A percentile compares a stretch with the other conserved stretches of the same genome.
Conservation (phyloP, 2,113 vertebrate species). For the Equus quagga region DNA sequence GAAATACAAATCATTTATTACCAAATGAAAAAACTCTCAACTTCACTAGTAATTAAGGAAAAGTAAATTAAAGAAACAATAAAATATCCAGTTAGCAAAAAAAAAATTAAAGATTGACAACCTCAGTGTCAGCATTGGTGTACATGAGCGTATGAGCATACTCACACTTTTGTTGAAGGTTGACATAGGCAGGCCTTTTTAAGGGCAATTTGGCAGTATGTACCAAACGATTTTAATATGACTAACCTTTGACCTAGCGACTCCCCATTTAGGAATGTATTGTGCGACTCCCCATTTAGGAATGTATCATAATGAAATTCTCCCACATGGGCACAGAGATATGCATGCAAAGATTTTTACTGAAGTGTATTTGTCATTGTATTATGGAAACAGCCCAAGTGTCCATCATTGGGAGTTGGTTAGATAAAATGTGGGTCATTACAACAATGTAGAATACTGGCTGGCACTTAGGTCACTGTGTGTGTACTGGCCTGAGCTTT, state of each 20-base stretch:
- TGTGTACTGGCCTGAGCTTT: not conserved
- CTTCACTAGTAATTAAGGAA: slow-evolving; percentile 5
- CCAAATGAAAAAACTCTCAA: not conserved
- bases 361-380: not conserved
- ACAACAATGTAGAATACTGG: not conserved
- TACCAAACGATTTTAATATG: not conserved
- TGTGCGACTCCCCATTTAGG: not conserved
- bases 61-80: not conserved
- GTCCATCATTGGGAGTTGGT: not conserved
- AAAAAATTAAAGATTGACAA: not conserved
- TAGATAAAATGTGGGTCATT: not conserved
- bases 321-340: not conserved
- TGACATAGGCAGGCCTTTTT: not conserved
- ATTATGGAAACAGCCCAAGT: not conserved
- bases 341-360: not conserved
- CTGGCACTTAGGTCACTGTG: not conserved
- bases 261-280: not conserved
- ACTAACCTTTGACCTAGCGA: not conserved
- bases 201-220: not conserved
- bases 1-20: not conserved
- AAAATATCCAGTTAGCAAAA: not conserved
- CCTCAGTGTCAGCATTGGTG: not conserved
- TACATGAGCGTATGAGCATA: not conserved
- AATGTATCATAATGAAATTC: not conserved
- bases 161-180: not conserved